Percentiles rank a stretch among this genome's conserved stretches.
Conservation (phyloP, 2,888 invertebrate genomes). For the Nycteola revayana region DNA sequence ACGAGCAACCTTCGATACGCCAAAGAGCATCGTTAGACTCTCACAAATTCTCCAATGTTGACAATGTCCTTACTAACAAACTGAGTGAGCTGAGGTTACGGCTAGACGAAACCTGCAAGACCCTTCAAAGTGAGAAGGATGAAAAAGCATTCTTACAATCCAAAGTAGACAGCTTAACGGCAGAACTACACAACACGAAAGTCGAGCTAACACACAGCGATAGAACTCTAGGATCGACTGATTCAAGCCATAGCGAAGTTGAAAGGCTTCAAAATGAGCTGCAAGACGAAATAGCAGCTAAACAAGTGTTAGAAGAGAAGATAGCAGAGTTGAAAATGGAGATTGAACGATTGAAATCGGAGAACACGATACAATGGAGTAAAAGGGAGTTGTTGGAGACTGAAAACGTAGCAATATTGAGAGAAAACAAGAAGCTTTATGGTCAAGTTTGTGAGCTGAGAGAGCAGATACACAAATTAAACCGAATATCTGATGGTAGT, state of each 20-base stretch:
- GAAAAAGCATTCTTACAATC: constrained; percentile 65
- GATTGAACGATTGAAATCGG: constrained; percentile 93
- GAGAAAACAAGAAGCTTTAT: constrained; percentile 93
- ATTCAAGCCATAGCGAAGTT: constrained; percentile 73
- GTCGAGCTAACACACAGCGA: constrained; percentile 64
- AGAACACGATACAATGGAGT: constrained; percentile 97
- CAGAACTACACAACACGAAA: constrained; percentile 65
- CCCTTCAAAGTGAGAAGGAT: constrained; percentile 67
- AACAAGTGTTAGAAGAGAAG: constrained; percentile 72
- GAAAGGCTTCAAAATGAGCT: constrained; percentile 71
- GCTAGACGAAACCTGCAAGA: constrained; percentile 66
- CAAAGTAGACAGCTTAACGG: constrained; percentile 64
- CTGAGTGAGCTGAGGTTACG: constrained; percentile 60
- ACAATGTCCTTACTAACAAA: constrained; percentile 68
- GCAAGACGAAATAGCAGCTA: constrained; percentile 72
- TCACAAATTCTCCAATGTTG: constrained; percentile 71
- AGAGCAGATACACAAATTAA: constrained; percentile 73
- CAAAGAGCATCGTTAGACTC: constrained; percentile 73
- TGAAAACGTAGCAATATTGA: constrained; percentile 91
- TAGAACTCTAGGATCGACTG: constrained; percentile 68
- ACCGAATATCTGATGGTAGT: constrained; percentile 71
- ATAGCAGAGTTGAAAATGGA: constrained; percentile 76
- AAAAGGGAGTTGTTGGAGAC: constrained; percentile 94
- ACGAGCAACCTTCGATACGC: constrained; percentile 49
- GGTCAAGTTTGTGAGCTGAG: constrained; percentile 71